These are phyloP conservation scores for Temnothorax rugatulus DNA, from an alignment of 2,888 invertebrate genomes.

Conservation along the genomic window DNA sequence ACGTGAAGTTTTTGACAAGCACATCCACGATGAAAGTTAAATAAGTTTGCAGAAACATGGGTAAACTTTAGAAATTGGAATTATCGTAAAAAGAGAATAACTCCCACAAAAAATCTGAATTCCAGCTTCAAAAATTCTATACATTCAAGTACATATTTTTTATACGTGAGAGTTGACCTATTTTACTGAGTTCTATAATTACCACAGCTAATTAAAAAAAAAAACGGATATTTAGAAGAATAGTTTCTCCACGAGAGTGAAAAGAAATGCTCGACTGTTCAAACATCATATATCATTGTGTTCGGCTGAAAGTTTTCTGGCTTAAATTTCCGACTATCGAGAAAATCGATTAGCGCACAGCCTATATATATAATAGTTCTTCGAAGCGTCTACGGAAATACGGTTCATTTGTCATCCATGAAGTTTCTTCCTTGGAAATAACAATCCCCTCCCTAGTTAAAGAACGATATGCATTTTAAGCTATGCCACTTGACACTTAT, in stretches of 20 bases:
- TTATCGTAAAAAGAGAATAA: not conserved
- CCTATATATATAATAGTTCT: conserved; percentile 50
- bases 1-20: conserved; percentile 26
- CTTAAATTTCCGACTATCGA: conserved; percentile 50
- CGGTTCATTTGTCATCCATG: conserved; percentile 55
- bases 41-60: not conserved
- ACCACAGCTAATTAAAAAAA: conserved; percentile 69
- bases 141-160: conserved; percentile 29
- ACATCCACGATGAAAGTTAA: conserved; percentile 4
- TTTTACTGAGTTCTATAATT: conserved; percentile 62
- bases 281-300: conserved; percentile 73
- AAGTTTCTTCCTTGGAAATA: conserved; percentile 39
- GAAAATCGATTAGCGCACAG: conserved; percentile 29
- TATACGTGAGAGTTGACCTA: conserved; percentile 61
- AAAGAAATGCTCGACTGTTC: conserved; percentile 65
- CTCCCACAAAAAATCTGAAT: not conserved
- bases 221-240: conserved; percentile 66
- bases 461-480: conserved; percentile 15
- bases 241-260: conserved; percentile 43
- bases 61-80: not conserved
- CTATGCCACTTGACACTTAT: conserved; percentile 37
- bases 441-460: not conserved
- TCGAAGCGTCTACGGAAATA: conserved; percentile 57
- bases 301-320: conserved; percentile 39
- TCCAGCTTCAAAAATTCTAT: not conserved